Conservation (phyloP, 2,888 invertebrate genomes). For the Drosophila austrosaltans region DNA sequence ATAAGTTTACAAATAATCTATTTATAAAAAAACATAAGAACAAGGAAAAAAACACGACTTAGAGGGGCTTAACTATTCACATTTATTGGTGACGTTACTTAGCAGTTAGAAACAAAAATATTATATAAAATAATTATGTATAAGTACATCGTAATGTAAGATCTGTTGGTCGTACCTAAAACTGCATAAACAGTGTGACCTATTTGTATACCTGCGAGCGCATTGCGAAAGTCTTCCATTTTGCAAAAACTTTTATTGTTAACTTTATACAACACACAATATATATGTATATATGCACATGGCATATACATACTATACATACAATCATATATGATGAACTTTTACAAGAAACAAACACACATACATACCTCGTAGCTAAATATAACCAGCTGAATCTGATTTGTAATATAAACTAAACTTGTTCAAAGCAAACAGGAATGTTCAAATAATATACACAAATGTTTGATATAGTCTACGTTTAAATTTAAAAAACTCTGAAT, state of each 20-base stretch:
- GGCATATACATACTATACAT: conserved; percentile 22
- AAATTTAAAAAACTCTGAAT: background rate
- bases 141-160: background rate
- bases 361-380: conserved; percentile 40
- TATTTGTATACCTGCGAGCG: conserved; percentile 67
- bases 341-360: conserved; percentile 5
- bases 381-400: conserved; percentile 40
- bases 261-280: conserved; percentile 24
- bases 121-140: background rate
- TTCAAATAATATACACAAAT: conserved; percentile 7
- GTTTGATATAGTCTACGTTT: background rate
- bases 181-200: conserved; percentile 67
- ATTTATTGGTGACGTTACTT: conserved; percentile 8
- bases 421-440: background rate
- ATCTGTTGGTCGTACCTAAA: conserved; percentile 59
- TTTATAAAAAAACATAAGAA: conserved; percentile 9
- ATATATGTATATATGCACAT: background rate
- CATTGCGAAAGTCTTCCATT: conserved; percentile 63
- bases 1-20: conserved; percentile 22
- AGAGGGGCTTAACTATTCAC: conserved; percentile 17
- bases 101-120: background rate
- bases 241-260: conserved; percentile 51
- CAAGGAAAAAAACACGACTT: conserved; percentile 15
- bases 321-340: conserved; percentile 7
- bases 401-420: conserved; percentile 9